phyloP scores from a whole-genome alignment of 2,888 invertebrate species.

The Athalia rosae region DNA sequence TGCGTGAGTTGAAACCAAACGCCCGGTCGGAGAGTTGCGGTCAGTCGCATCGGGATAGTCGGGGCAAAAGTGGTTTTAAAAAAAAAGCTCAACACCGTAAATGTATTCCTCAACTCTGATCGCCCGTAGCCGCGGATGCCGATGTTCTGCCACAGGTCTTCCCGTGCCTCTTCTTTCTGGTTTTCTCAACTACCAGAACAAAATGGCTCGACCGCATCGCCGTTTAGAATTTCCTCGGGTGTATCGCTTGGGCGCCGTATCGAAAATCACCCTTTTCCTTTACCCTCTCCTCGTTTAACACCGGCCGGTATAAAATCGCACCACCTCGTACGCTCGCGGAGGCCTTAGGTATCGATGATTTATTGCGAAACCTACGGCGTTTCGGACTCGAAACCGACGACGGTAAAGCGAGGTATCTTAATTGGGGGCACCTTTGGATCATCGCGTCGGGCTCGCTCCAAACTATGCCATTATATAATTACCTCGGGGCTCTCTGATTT shows the following conservation, averaged over 20 bases:
- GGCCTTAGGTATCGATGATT: slow-evolving; percentile 41
- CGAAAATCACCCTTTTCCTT: slow-evolving; percentile 32
- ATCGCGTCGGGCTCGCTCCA: too few species aligned
- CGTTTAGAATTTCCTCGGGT: not conserved
- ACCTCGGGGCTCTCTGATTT: too few species aligned
- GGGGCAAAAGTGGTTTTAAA: slow-evolving; percentile 6
- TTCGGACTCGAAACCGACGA: not conserved
- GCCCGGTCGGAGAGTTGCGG: slow-evolving; percentile 10
- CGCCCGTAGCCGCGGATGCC: not conserved
- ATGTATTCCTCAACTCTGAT: not conserved
- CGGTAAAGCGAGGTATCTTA: not conserved
- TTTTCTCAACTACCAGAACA: slow-evolving; percentile 4
- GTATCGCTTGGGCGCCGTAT: not conserved
- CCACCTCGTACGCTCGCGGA: slow-evolving; percentile 21
- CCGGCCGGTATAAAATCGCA: slow-evolving; percentile 29
- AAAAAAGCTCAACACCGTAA: not conserved
- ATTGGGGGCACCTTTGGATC: slow-evolving; percentile 35
- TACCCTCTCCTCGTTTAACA: slow-evolving; percentile 15
- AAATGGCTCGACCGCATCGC: slow-evolving; percentile 19
- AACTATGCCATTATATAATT: too few species aligned
- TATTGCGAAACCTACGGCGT: slow-evolving; percentile 22
- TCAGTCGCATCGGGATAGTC: not conserved
- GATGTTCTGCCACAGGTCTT: too few species aligned
- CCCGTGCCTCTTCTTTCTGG: too few species aligned
- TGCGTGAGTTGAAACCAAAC: slow-evolving; percentile 22